Conservation (phyloP, 2,888 invertebrate genomes). For the Norana najaformis region DNA sequence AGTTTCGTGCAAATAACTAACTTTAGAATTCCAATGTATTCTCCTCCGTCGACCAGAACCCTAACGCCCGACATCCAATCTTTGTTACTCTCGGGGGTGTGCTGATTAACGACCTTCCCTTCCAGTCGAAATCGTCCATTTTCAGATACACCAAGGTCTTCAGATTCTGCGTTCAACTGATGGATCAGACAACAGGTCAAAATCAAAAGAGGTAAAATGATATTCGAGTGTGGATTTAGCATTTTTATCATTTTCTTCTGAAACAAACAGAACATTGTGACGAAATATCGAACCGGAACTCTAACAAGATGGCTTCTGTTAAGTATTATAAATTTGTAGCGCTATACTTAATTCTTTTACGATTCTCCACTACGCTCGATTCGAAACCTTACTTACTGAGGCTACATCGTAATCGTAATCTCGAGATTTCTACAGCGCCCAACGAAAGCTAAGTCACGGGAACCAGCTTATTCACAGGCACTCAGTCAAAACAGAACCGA, state of each 20-base stretch:
- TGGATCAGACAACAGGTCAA: conserved; percentile 1
- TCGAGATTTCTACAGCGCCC: no score
- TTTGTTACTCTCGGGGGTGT: conserved; percentile 50
- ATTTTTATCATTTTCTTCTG: neutral
- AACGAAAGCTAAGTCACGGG: no score
- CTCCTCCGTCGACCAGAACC: conserved; percentile 81
- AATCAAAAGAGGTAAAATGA: neutral
- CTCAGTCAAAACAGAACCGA: no score
- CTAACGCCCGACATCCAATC: conserved; percentile 58
- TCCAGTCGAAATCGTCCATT: conserved; percentile 43
- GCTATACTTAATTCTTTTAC: neutral
- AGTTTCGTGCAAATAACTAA: conserved; percentile 50
- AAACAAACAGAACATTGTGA: conserved; percentile 6
- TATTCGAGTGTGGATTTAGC: neutral
- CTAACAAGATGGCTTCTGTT: neutral
- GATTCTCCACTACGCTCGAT: neutral
- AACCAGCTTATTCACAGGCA: no score
- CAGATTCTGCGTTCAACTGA: neutral
- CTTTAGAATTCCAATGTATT: conserved; percentile 81
- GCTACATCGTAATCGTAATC: no score
- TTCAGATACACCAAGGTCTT: conserved; percentile 17
- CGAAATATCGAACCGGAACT: neutral
- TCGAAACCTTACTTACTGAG: no score
- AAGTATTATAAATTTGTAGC: neutral
- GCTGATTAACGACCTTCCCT: conserved; percentile 57